Conservation (phyloP, 2,888 invertebrate genomes). For the Steinernema scapterisci region DNA sequence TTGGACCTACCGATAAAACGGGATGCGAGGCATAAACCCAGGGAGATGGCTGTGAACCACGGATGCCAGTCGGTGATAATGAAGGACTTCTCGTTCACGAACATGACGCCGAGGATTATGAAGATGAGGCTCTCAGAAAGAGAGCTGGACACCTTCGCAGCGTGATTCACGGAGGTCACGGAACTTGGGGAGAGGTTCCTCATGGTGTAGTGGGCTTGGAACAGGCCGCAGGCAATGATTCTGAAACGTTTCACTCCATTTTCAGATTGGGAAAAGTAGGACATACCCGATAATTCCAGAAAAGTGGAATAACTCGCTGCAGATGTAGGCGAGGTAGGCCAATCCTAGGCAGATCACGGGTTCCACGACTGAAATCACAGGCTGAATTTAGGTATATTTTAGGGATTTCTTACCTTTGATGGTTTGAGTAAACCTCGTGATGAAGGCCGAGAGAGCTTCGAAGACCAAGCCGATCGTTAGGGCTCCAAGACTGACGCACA, state of each 20-base stretch:
- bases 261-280: too few relatives aligned
- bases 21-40: conserved; percentile 58
- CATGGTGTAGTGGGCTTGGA: conserved; percentile 73
- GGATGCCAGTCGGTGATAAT: conserved; percentile 54
- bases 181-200: conserved; percentile 72
- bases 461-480: conserved; percentile 70
- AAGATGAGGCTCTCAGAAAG: conserved; percentile 73
- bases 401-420: conserved; percentile 52
- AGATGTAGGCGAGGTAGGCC: conserved; percentile 72
- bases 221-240: conserved; percentile 72
- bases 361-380: conserved; percentile 70
- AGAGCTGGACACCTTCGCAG: conserved; percentile 67
- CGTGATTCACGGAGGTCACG: conserved; percentile 71
- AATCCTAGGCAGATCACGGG: conserved; percentile 72
- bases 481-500: conserved; percentile 72
- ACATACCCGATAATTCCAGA: conserved; percentile 70
- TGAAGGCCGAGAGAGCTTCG: conserved; percentile 70
- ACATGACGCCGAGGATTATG: conserved; percentile 72
- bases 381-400: conserved; percentile 63
- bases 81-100: conserved; percentile 68
- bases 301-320: conserved; percentile 73
- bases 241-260: too few relatives aligned
- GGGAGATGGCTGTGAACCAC: conserved; percentile 54
- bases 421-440: conserved; percentile 68
- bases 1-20: conserved; percentile 48